Percentiles rank a stretch among this genome's conserved stretches.
Conservation (phyloP, 2,888 invertebrate genomes). For the Alloplasta piceator region DNA sequence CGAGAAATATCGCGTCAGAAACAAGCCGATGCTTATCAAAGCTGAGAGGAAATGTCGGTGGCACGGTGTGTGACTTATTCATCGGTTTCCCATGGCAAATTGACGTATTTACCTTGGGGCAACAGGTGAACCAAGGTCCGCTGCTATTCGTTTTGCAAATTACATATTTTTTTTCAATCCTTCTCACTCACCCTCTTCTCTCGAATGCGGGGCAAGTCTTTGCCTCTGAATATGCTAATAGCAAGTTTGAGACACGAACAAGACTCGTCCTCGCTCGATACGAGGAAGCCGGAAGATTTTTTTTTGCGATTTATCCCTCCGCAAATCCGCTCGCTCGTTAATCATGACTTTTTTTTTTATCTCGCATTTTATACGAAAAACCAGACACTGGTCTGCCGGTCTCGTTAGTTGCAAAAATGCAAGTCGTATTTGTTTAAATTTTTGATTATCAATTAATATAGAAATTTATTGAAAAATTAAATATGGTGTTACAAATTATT, state of each 20-base stretch:
- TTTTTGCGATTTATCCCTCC: conserved; percentile 37
- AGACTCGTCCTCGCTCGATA: background rate
- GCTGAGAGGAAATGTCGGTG: conserved; percentile 9
- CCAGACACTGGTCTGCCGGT: conserved; percentile 26
- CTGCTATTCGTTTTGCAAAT: conserved; percentile 41
- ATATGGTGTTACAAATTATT: too few species aligned
- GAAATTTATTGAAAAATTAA: too few species aligned
- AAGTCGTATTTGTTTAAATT: too few species aligned
- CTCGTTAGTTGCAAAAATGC: conserved; percentile 1
- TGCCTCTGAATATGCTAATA: conserved; percentile 54
- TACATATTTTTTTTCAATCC: background rate
- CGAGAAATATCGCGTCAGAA: background rate
- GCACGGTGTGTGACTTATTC: conserved; percentile 41
- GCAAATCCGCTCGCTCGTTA: conserved; percentile 41
- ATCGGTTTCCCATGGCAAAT: conserved; percentile 34
- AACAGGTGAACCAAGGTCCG: conserved; percentile 54
- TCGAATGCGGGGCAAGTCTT: conserved; percentile 39
- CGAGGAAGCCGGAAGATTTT: conserved; percentile 47
- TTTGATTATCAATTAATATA: too few species aligned
- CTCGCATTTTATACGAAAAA: background rate
- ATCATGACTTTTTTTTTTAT: conserved; percentile 35
- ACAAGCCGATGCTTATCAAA: background rate
- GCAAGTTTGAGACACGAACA: conserved; percentile 38
- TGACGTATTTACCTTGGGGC: conserved; percentile 55
- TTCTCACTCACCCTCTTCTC: background rate